Conservation (phyloP, 2,113 vertebrate genomes). For the Zingel zingel region DNA sequence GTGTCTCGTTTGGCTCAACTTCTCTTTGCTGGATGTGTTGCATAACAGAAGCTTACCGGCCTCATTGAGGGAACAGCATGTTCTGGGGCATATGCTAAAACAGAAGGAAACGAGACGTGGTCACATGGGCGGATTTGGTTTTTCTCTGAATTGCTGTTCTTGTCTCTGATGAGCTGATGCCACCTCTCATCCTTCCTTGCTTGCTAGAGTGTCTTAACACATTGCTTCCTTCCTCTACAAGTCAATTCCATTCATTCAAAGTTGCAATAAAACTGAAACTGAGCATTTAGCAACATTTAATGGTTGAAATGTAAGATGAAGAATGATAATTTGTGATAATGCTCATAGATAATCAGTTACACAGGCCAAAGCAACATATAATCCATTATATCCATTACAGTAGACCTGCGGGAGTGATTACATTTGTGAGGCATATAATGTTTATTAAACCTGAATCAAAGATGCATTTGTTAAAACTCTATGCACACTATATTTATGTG, state of each 20-base stretch:
- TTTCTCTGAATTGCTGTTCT: conserved; percentile 87
- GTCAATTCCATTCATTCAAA: background rate
- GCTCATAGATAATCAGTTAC: background rate
- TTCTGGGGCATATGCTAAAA: conserved; percentile 72
- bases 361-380: background rate
- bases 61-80: conserved; percentile 76
- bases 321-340: background rate
- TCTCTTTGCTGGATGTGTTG: conserved; percentile 57
- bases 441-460: background rate
- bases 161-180: conserved; percentile 53
- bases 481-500: background rate
- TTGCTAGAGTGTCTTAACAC: background rate
- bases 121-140: conserved; percentile 83
- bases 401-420: background rate
- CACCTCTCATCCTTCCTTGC: conserved; percentile 71
- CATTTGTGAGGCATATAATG: background rate
- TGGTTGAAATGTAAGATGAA: background rate
- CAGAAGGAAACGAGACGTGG: conserved; percentile 84
- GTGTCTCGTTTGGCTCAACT: background rate
- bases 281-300: background rate
- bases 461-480: background rate
- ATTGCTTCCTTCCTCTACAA: conserved; percentile 29
- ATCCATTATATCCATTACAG: background rate
- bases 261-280: background rate
- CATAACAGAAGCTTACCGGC: conserved; percentile 44